Evolutionary conservation across 2,797 vertebrate species (phyloP), one percentile per base, ranked within the genome.

Genomic region (Acrocephalus scirpaceus): DNA sequence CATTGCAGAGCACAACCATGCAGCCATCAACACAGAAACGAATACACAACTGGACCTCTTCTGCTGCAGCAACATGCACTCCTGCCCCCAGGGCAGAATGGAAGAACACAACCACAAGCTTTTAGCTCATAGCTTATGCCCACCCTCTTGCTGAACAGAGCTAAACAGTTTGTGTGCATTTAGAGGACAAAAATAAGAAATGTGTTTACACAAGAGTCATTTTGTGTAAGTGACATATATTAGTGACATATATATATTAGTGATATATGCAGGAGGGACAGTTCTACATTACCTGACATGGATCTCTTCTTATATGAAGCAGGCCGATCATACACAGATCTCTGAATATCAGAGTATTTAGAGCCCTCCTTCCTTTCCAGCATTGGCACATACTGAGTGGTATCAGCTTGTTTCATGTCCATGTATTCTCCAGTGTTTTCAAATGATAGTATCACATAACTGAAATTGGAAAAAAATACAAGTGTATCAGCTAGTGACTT

Each of bases 361-460:
- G 98, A 99, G 34, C 98, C 90, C 27, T 99, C 98, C 90, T 98
- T 99, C 96, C 99, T 99, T 97, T 99, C 99, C 95, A 99, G 97
- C 99, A 99, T 99, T 56, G 99, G 99, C 34, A 99, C 99, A 1
- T 99, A 99, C 89, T 99, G 99, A 53, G 99, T 99, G 66, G 98
- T 98, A 61, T 99, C 99, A 6, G 98, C 98, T 96, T 99, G 99
- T 97, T 99, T 99, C 99, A 99, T 99, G 92, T 99, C 99, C 99
- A 99, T 99, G 96, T 99, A 99, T 96, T 99, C 99, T 10, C 98
- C 98, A 90, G 99, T 99, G 95, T 99, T 98, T 98, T 99, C 99
- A 83, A 99, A 99, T 22, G 99, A 99, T 86, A 99, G 95, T 97
- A 99, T 99, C 95, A 99, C 99, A 18, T 99, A 99, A 93, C 99